A percentile compares a stretch with the other conserved stretches of the same genome.
These are phyloP conservation scores for Echeneis naucrates DNA, from an alignment of 2,797 vertebrate species.

Conservation along the genomic window DNA sequence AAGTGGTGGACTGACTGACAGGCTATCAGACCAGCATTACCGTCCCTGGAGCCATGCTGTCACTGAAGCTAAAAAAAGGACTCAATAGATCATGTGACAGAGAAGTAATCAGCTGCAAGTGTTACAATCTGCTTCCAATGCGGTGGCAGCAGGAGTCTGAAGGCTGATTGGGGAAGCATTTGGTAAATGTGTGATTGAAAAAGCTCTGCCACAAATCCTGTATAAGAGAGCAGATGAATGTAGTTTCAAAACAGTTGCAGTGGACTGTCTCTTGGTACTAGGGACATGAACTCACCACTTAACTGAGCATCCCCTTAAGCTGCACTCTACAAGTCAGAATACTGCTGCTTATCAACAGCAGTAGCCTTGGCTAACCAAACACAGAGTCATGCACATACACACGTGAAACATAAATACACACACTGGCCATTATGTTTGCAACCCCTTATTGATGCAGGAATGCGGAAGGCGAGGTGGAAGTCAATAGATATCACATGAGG, in stretches of 20 bases:
- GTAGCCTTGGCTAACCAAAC: slow-evolving; percentile 39
- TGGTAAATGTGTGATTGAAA: background rate
- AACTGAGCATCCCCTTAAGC: background rate
- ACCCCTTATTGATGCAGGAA: slow-evolving; percentile 69
- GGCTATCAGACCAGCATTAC: background rate
- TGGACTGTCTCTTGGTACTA: background rate
- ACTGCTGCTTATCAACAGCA: slow-evolving; percentile 28
- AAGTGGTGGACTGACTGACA: background rate
- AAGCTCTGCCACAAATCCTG: background rate
- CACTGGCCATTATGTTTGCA: slow-evolving; percentile 26
- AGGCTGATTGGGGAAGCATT: background rate
- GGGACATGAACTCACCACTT: background rate
- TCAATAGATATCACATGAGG: slow-evolving; percentile 74
- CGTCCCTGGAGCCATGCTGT: background rate
- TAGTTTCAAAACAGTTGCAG: background rate
- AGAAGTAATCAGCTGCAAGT: slow-evolving; percentile 16
- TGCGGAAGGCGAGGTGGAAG: slow-evolving; percentile 70
- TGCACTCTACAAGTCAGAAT: slow-evolving; percentile 26
- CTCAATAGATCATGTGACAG: background rate
- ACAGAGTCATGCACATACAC: background rate
- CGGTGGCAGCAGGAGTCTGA: background rate
- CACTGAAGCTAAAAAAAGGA: background rate
- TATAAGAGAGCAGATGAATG: background rate
- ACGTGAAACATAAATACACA: slow-evolving; percentile 17
- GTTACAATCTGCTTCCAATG: background rate